phyloP scores from a whole-genome alignment of 2,797 vertebrate genomes.

The Tamandua tetradactyla region DNA sequence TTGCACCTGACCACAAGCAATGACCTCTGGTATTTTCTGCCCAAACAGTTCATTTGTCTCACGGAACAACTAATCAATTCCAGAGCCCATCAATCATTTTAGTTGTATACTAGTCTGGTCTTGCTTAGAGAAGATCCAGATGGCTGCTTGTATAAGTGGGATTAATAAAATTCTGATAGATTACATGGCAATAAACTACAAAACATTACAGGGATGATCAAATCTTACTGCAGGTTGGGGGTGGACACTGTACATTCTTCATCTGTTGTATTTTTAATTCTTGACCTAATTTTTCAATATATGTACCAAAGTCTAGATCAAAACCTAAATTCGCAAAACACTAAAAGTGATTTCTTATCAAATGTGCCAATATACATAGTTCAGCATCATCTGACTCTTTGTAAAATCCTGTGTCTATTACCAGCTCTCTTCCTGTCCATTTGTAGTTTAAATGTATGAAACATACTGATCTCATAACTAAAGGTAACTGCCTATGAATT shows the following conservation, averaged over 20 bases:
- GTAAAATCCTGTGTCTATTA: conserved; percentile 10
- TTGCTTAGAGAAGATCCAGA: conserved; percentile 86
- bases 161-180: conserved; percentile 95
- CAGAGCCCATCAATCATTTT: conserved; percentile 92
- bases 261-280: conserved; percentile 55
- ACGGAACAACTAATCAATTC: conserved; percentile 97
- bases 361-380: not conserved
- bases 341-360: conserved; percentile 25
- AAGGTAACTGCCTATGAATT: not conserved
- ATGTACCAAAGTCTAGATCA: not conserved
- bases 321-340: not conserved
- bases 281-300: conserved; percentile 41
- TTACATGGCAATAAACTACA: conserved; percentile 85
- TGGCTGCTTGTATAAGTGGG: conserved; percentile 88
- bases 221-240: conserved; percentile 36
- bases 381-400: not conserved
- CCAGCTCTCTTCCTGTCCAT: not conserved
- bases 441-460: not conserved
- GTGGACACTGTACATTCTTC: not conserved
- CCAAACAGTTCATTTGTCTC: conserved; percentile 96
- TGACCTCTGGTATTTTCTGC: conserved; percentile 94
- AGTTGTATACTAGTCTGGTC: conserved; percentile 79
- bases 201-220: conserved; percentile 83
- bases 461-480: conserved; percentile 11
- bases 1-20: conserved; percentile 88